A percentile compares a stretch with the other conserved stretches of the same genome.
Conservation (phyloP, 2,888 invertebrate species). For the Ecliptopera silaceata region DNA sequence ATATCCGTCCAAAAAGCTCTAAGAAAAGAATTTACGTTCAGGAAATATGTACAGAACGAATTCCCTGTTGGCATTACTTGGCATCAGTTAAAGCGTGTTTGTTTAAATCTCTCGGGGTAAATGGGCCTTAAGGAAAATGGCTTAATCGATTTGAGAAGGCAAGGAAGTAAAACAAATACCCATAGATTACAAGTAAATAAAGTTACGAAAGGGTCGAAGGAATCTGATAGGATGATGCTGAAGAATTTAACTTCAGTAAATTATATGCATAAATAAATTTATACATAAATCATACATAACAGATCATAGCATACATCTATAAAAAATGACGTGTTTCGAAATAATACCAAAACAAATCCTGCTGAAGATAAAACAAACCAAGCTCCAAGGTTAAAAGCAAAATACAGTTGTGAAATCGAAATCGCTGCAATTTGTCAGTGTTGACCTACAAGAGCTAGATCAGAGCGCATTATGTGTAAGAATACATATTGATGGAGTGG, state of each 20-base stretch:
- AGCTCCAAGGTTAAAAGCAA: conserved; percentile 11
- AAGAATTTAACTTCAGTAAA: not conserved
- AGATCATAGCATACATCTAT: no score
- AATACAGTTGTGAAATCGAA: conserved; percentile 13
- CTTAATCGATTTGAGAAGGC: conserved; percentile 54
- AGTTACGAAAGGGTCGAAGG: conserved; percentile 21
- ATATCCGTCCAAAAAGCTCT: no score
- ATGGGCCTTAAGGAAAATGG: conserved; percentile 61
- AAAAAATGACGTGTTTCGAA: not conserved
- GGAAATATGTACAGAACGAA: conserved; percentile 28
- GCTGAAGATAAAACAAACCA: conserved; percentile 13
- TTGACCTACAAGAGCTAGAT: conserved; percentile 33
- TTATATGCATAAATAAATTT: no score
- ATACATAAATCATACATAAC: no score
- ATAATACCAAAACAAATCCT: conserved; percentile 9
- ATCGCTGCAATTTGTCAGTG: conserved; percentile 9
- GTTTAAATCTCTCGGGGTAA: conserved; percentile 55
- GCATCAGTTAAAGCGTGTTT: conserved; percentile 49
- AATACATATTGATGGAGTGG: conserved; percentile 20
- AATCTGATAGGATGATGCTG: conserved; percentile 6
- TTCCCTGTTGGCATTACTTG: conserved; percentile 47
- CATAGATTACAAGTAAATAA: conserved; percentile 39
- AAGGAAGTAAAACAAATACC: conserved; percentile 34
- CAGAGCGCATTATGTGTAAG: conserved; percentile 26
- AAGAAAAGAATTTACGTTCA: conserved; percentile 14